Evolutionary conservation across 2,113 vertebrate species (phyloP).

Genomic region (Bothrops jararaca): DNA sequence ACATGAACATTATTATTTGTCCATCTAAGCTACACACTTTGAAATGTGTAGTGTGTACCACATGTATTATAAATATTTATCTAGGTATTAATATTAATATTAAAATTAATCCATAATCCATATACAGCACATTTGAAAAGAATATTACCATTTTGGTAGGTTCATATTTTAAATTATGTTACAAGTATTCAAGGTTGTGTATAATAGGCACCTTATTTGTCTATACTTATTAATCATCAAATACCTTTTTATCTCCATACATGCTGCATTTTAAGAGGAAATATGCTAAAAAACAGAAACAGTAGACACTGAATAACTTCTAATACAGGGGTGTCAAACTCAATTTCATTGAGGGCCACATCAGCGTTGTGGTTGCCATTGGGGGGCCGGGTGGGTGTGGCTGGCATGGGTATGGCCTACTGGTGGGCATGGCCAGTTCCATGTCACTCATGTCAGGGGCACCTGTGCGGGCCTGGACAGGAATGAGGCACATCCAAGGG

Average conservation of each 20-base stretch:
- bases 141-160: neutral
- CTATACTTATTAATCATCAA: neutral
- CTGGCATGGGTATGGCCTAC: too few species aligned
- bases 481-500: too few species aligned
- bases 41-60: conserved; percentile 31
- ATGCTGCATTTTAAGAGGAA: neutral
- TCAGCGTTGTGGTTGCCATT: too few species aligned
- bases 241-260: neutral
- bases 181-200: neutral
- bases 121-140: conserved; percentile 11
- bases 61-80: conserved; percentile 36
- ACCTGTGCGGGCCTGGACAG: too few species aligned
- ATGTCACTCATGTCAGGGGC: too few species aligned
- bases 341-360: too few species aligned
- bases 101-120: neutral
- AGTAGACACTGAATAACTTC: neutral
- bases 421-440: too few species aligned
- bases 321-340: neutral
- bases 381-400: too few species aligned
- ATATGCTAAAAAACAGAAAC: neutral
- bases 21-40: conserved; percentile 41
- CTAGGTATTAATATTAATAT: conserved; percentile 16
- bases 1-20: neutral
- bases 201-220: neutral
- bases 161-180: conserved; percentile 18